A percentile compares a stretch with the other conserved stretches of the same genome.
Evolutionary conservation across 2,797 vertebrate genomes (phyloP).

Genomic region (Myotis findleyi): DNA sequence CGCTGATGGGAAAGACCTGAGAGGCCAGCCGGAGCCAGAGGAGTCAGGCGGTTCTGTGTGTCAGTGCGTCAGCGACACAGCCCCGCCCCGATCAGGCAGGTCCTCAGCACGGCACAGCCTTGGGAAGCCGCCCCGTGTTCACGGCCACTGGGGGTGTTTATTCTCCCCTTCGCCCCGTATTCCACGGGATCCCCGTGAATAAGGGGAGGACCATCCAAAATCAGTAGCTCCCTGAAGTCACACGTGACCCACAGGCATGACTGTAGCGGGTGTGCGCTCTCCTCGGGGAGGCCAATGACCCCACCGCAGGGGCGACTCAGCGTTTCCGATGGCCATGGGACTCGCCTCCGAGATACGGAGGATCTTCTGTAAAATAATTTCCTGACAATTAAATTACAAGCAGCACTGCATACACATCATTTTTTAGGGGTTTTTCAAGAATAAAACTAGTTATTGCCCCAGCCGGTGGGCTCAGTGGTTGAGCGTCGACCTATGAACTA

Average conservation of each 20-base stretch:
- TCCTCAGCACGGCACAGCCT: not conserved
- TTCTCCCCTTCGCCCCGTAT: not conserved
- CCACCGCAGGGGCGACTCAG: not conserved
- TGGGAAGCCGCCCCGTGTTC: not conserved
- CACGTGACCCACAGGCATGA: not conserved
- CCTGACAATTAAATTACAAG: conserved; percentile 31
- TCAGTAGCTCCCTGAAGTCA: not conserved
- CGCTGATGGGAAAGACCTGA: not conserved
- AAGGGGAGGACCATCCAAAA: not conserved
- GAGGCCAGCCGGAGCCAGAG: not conserved
- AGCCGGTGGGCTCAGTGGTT: too few relatives aligned
- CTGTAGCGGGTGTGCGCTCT: not conserved
- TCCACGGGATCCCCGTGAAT: not conserved
- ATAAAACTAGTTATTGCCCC: not conserved
- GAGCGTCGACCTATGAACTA: too few relatives aligned
- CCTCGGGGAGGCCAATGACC: too few relatives aligned
- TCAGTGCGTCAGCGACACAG: not conserved
- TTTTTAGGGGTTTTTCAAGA: not conserved
- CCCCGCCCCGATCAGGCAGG: not conserved
- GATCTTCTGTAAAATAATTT: not conserved
- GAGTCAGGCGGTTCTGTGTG: not conserved
- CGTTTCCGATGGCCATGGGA: not conserved
- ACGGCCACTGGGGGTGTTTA: not conserved
- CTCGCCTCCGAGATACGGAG: not conserved
- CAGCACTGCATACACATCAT: not conserved